phyloP scores from a whole-genome alignment of 2,113 vertebrate species.

The Camelus bactrianus region DNA sequence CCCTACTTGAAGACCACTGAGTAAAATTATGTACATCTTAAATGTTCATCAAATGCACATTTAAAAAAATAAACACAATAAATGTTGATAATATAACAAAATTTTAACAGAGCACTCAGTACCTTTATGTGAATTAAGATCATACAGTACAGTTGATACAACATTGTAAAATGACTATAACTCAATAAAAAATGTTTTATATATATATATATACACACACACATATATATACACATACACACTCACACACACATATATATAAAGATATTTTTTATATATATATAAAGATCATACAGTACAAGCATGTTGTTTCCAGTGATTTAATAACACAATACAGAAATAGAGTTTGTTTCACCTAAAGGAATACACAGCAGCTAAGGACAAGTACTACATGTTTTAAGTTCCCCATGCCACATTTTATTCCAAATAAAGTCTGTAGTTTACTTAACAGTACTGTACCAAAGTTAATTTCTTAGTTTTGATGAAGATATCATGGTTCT shows the following conservation, averaged over 20 bases:
- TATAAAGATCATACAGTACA: background rate
- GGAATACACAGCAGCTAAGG: background rate
- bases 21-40: background rate
- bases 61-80: background rate
- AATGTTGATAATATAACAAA: background rate
- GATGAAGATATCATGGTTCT: background rate
- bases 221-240: no score
- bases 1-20: background rate
- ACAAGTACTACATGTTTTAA: background rate
- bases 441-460: background rate
- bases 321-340: background rate
- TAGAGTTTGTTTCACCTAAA: background rate
- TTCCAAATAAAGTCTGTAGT: background rate
- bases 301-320: background rate
- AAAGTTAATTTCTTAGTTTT: background rate
- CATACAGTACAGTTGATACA: background rate
- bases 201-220: no score
- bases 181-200: no score
- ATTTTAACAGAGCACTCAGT: background rate
- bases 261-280: no score
- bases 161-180: no score
- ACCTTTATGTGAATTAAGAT: background rate
- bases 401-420: background rate
- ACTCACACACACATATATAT: no score
- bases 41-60: background rate